A percentile compares a stretch with the other conserved stretches of the same genome.
phyloP scores from a whole-genome alignment of 2,113 vertebrate species.

The Nettapus auritus region DNA sequence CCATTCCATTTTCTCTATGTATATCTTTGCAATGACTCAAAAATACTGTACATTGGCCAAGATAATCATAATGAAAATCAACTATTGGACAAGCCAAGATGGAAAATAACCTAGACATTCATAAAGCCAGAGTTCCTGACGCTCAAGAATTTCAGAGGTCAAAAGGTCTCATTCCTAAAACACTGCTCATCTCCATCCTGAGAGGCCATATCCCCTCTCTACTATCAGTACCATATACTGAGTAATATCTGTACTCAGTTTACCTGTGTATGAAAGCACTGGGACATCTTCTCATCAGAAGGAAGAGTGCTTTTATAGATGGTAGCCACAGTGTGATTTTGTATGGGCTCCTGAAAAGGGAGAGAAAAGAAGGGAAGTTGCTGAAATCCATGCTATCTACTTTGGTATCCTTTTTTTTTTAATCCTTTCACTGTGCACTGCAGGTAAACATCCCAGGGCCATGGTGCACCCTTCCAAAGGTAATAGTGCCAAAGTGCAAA shows the following conservation, averaged over 20 bases:
- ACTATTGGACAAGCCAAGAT: not conserved
- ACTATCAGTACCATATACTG: too few species aligned
- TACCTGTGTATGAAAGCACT: not conserved
- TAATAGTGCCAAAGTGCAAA: not conserved
- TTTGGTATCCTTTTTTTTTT: not conserved
- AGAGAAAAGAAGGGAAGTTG: rapidly evolving
- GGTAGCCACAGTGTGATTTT: not conserved
- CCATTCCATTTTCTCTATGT: not conserved
- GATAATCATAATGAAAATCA: not conserved
- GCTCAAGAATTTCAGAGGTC: not conserved
- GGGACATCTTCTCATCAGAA: not conserved
- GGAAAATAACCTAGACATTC: not conserved
- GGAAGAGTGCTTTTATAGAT: not conserved
- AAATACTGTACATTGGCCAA: not conserved
- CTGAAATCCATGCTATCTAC: not conserved
- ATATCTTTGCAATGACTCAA: not conserved
- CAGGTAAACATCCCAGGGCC: not conserved
- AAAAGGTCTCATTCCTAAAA: not conserved
- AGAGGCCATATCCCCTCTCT: not conserved
- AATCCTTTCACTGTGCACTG: not conserved
- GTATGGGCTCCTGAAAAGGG: not conserved
- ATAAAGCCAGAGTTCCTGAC: not conserved
- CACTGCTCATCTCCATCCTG: rapidly evolving
- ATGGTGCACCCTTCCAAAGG: not conserved
- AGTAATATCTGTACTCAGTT: not conserved